A percentile compares a stretch with the other conserved stretches of the same genome.
phyloP scores from a whole-genome alignment of 2,888 invertebrate species.

The Peribatodes rhomboidaria region DNA sequence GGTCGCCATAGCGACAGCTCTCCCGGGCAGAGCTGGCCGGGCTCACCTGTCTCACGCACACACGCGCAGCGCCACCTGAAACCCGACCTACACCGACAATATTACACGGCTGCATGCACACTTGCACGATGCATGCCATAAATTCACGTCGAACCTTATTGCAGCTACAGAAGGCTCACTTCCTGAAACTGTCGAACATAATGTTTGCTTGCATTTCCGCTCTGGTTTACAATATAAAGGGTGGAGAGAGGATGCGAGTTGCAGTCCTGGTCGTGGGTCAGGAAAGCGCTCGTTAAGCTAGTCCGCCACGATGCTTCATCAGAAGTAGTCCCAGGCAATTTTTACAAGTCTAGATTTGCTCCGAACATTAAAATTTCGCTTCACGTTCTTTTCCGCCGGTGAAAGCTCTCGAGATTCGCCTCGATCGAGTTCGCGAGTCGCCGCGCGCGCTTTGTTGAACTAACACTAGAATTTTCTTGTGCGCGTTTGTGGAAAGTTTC shows the following conservation, averaged over 20 bases:
- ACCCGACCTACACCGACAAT: conserved; percentile 52
- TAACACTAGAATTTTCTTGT: conserved; percentile 56
- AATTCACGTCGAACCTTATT: conserved; percentile 61
- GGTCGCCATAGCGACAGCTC: conserved; percentile 77
- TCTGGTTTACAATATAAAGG: conserved; percentile 57
- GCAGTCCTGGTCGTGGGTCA: conserved; percentile 63
- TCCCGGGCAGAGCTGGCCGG: conserved; percentile 69
- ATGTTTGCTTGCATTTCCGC: conserved; percentile 51
- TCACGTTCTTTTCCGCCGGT: conserved; percentile 53
- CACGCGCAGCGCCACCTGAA: conserved; percentile 55
- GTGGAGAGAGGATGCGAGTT: conserved; percentile 59
- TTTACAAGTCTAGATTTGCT: conserved; percentile 56
- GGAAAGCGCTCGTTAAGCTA: conserved; percentile 67
- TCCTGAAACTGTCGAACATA: conserved; percentile 31
- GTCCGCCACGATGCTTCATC: conserved; percentile 65
- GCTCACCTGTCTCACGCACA: conserved; percentile 74
- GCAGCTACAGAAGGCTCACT: conserved; percentile 52
- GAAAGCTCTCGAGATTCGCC: conserved; percentile 64
- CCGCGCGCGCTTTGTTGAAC: conserved; percentile 61
- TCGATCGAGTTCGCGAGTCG: conserved; percentile 69
- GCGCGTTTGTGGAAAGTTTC: conserved; percentile 70
- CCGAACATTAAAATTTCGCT: conserved; percentile 53
- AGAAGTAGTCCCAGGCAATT: conserved; percentile 61
- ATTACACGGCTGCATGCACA: conserved; percentile 69
- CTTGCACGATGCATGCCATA: conserved; percentile 51